Percentiles rank a stretch among this genome's conserved stretches.
These are phyloP conservation scores for Gonioctena quinquepunctata DNA, from an alignment of 1,140 invertebrate genomes.

Conservation along the genomic window DNA sequence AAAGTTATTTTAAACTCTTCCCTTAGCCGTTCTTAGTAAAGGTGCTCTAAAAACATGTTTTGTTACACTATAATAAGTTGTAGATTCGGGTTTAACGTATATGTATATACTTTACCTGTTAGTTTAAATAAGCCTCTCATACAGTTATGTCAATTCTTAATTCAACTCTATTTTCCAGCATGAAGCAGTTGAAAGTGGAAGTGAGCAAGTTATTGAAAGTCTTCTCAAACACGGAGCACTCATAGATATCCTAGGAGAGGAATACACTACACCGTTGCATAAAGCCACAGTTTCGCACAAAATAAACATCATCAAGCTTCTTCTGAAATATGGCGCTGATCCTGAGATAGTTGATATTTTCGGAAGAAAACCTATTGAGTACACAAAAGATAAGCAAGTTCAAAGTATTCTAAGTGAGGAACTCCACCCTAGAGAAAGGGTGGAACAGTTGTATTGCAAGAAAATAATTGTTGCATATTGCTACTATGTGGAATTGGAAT, in stretches of 20 bases:
- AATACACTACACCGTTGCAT: slow-evolving; percentile 73
- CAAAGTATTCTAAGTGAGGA: slow-evolving; percentile 16
- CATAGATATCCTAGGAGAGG: slow-evolving; percentile 67
- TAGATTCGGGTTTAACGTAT: too few species aligned
- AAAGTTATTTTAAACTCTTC: too few species aligned
- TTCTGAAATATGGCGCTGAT: slow-evolving; percentile 39
- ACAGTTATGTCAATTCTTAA: too few species aligned
- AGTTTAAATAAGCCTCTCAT: too few species aligned
- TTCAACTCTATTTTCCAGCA: too few species aligned
- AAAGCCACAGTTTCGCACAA: slow-evolving; percentile 61
- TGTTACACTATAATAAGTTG: too few species aligned
- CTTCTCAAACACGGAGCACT: slow-evolving; percentile 68
- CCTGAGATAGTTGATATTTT: slow-evolving; percentile 24
- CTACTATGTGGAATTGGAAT: slow-evolving; percentile 29
- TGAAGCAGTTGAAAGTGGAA: slow-evolving; percentile 70
- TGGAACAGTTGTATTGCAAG: slow-evolving; percentile 25
- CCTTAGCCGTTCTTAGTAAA: too few species aligned
- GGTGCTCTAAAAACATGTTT: too few species aligned
- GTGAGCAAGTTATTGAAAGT: slow-evolving; percentile 62
- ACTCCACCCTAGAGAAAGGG: background rate
- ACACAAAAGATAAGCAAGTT: slow-evolving; percentile 11
- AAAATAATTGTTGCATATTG: slow-evolving; percentile 28
- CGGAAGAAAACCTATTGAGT: slow-evolving; percentile 36
- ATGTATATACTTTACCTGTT: too few species aligned
- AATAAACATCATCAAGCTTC: slow-evolving; percentile 24